Evolutionary conservation across 2,888 invertebrate genomes (phyloP).

Genomic region (Hirtodrosophila duncani): DNA sequence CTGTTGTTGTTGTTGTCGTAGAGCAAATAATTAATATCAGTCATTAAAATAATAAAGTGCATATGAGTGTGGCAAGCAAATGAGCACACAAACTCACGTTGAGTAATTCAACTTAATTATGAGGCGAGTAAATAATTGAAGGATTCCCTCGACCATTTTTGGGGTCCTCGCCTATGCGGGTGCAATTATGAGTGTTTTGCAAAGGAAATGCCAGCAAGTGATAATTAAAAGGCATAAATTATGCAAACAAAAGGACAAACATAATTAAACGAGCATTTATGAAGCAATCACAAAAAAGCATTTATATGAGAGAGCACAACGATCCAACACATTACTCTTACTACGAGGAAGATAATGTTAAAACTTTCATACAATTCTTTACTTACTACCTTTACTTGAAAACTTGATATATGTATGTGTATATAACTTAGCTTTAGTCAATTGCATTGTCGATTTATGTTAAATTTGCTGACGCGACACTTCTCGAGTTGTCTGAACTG

Average conservation of each 20-base stretch:
- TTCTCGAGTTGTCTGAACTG: too few species aligned
- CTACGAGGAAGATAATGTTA: too few species aligned
- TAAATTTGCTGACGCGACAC: too few species aligned
- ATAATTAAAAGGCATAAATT: constrained; percentile 47
- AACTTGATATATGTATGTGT: too few species aligned
- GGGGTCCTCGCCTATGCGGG: not conserved
- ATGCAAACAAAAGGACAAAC: constrained; percentile 39
- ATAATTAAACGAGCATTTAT: too few species aligned
- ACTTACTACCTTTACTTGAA: too few species aligned
- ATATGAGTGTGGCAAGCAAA: constrained; percentile 12
- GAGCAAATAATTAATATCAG: constrained; percentile 63
- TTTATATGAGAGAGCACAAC: too few species aligned
- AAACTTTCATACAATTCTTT: too few species aligned
- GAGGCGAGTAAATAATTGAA: constrained; percentile 35
- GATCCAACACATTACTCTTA: too few species aligned
- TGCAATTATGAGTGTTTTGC: not conserved
- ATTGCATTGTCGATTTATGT: too few species aligned
- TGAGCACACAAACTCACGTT: not conserved
- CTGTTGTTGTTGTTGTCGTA: constrained; percentile 15
- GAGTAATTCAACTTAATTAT: constrained; percentile 1
- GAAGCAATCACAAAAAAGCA: too few species aligned
- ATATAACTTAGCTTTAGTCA: too few species aligned
- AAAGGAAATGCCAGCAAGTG: constrained; percentile 39
- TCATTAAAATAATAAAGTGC: constrained; percentile 63
- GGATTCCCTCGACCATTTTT: constrained; percentile 33